Percentiles rank a stretch among this genome's conserved stretches.
phyloP scores from a whole-genome alignment of 2,113 vertebrate species.

The Microcebus lehilahytsara region DNA sequence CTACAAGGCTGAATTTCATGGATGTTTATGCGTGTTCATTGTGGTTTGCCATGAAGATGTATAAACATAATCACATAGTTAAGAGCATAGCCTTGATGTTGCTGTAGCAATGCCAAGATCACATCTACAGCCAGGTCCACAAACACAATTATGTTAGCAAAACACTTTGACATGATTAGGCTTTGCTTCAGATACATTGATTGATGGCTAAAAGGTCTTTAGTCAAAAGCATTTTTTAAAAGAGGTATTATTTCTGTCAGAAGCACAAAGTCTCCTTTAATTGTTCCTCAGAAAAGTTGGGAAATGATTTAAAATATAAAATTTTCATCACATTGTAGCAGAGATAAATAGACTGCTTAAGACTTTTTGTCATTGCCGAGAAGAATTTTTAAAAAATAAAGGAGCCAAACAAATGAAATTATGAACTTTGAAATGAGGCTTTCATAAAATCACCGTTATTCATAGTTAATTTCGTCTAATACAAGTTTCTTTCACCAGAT shows the following conservation, averaged over 20 bases:
- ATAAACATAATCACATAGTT: background rate
- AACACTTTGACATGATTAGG: constrained; percentile 40
- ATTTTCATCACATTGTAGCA: constrained; percentile 40
- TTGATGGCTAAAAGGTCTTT: constrained; percentile 43
- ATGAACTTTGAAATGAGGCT: background rate
- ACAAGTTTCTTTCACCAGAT: background rate
- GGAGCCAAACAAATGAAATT: background rate
- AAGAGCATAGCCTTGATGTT: constrained; percentile 66
- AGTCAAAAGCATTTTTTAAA: background rate
- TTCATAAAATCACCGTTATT: constrained; percentile 41
- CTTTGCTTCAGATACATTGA: constrained; percentile 49
- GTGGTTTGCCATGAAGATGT: background rate
- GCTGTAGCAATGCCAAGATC: constrained; percentile 80
- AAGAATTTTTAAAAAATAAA: background rate
- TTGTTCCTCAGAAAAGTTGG: constrained; percentile 26
- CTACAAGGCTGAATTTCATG: background rate
- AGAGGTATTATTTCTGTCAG: constrained; percentile 8
- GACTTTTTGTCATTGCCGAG: background rate
- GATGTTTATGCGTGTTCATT: background rate
- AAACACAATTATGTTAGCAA: constrained; percentile 66
- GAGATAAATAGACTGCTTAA: background rate
- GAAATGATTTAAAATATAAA: constrained; percentile 44
- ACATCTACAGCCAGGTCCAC: constrained; percentile 42
- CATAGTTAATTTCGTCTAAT: constrained; percentile 11
- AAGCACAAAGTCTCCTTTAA: background rate